Conservation (phyloP, 2,888 invertebrate species). For the Oligia latruncula region DNA sequence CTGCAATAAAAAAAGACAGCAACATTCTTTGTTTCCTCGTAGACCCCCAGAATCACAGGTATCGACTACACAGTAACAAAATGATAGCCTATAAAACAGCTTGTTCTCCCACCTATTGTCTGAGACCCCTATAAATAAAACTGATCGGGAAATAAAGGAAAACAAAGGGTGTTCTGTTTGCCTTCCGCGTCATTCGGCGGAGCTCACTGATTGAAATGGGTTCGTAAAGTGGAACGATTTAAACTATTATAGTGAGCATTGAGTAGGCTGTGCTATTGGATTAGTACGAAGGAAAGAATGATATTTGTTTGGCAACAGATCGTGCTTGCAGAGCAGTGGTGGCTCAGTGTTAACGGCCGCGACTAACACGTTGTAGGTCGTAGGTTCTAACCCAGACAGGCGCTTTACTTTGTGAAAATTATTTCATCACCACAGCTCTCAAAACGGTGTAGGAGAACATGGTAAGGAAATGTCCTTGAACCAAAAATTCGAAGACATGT, state of each 20-base stretch:
- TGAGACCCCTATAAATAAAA: constrained; percentile 46
- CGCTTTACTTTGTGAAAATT: too few species aligned
- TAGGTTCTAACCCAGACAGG: too few species aligned
- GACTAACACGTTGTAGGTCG: too few species aligned
- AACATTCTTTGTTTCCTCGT: background rate
- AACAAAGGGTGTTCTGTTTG: constrained; percentile 41
- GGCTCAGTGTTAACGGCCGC: too few species aligned
- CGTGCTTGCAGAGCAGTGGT: too few species aligned
- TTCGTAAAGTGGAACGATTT: constrained; percentile 5
- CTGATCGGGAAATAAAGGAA: constrained; percentile 44
- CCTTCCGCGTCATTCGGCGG: constrained; percentile 8
- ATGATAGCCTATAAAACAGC: constrained; percentile 18
- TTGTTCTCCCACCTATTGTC: background rate
- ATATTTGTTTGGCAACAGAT: too few species aligned
- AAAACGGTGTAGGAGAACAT: too few species aligned
- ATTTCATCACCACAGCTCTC: too few species aligned
- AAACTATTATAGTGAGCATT: background rate
- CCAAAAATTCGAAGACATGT: too few species aligned
- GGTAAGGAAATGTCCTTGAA: too few species aligned
- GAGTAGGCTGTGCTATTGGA: background rate
- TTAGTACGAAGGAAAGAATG: background rate
- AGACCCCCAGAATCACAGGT: constrained; percentile 7
- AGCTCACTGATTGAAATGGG: constrained; percentile 38
- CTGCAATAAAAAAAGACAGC: background rate
- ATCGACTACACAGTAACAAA: background rate